Conservation (phyloP, 64 coral and sea anemone genomes). For the Porites australiensis region DNA sequence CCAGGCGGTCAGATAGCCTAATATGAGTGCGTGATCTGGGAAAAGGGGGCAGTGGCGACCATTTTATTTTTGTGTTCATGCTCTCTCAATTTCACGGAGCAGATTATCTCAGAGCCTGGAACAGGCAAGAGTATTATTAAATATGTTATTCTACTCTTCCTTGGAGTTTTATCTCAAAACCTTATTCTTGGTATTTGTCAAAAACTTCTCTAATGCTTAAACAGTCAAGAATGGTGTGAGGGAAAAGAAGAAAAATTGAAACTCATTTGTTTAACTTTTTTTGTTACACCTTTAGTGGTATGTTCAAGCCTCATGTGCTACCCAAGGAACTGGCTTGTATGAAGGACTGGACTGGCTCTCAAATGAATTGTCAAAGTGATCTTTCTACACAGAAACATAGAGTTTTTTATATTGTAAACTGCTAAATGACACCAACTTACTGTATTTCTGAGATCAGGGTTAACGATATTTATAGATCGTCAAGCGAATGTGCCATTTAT, state of each 20-base stretch:
- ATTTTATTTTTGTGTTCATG: too few relatives aligned
- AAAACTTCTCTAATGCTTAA: too few relatives aligned
- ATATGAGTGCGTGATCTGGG: too few relatives aligned
- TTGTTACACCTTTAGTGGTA: constrained; percentile 70
- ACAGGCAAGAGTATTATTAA: too few relatives aligned
- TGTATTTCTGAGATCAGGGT: neutral
- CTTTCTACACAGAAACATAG: neutral
- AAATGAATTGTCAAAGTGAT: constrained; percentile 79
- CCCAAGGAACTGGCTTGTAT: constrained; percentile 91
- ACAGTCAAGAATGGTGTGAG: too few relatives aligned
- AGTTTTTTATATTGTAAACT: constrained; percentile 21
- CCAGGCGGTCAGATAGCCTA: too few relatives aligned
- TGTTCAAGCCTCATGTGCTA: constrained; percentile 77
- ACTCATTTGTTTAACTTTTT: neutral
- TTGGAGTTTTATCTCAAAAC: too few relatives aligned
- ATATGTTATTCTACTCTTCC: too few relatives aligned
- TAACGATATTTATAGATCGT: neutral
- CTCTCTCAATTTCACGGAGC: too few relatives aligned
- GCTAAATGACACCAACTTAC: neutral
- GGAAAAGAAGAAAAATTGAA: neutral
- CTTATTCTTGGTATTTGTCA: too few relatives aligned
- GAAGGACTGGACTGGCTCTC: constrained; percentile 99
- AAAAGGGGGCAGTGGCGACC: too few relatives aligned
- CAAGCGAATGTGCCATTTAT: neutral
- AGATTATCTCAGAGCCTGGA: too few relatives aligned